Percentiles rank a stretch among this genome's conserved stretches.
These are phyloP conservation scores for Xiphophorus couchianus DNA, from an alignment of 2,113 vertebrate species.

Conservation along the genomic window DNA sequence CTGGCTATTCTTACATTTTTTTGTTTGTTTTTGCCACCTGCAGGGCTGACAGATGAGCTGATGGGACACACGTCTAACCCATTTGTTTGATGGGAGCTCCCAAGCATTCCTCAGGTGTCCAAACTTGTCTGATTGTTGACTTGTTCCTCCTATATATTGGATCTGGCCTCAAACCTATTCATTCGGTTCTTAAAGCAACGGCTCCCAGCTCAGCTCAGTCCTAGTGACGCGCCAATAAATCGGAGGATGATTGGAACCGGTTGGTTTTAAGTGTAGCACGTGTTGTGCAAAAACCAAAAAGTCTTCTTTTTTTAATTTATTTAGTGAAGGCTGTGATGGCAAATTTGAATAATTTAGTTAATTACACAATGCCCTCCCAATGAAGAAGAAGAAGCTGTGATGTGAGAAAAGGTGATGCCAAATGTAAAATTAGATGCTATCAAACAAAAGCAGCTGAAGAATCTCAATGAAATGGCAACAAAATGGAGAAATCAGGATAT, in stretches of 20 bases:
- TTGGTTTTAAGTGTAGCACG: too few relatives aligned
- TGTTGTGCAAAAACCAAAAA: too few relatives aligned
- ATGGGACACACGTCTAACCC: background rate
- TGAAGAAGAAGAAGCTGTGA: background rate
- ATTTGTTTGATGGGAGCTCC: background rate
- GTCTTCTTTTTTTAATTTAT: too few relatives aligned
- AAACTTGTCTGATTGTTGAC: background rate
- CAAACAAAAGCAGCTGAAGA: background rate
- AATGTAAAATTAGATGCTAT: background rate
- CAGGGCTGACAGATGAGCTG: background rate
- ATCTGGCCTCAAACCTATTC: background rate
- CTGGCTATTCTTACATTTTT: too few relatives aligned
- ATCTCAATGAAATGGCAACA: background rate
- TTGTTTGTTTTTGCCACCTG: background rate
- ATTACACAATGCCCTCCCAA: background rate
- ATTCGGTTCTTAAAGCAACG: background rate
- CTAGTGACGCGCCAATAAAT: background rate
- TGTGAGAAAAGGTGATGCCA: background rate
- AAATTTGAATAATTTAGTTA: background rate
- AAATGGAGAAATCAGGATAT: background rate
- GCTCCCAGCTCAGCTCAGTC: background rate
- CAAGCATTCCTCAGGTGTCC: background rate
- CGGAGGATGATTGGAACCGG: too few relatives aligned
- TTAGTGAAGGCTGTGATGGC: background rate
- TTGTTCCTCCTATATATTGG: background rate